Evolutionary conservation across 1,140 invertebrate genomes (phyloP), one percentile per base, ranked within the genome.

Genomic region (Brachionus sp.): DNA sequence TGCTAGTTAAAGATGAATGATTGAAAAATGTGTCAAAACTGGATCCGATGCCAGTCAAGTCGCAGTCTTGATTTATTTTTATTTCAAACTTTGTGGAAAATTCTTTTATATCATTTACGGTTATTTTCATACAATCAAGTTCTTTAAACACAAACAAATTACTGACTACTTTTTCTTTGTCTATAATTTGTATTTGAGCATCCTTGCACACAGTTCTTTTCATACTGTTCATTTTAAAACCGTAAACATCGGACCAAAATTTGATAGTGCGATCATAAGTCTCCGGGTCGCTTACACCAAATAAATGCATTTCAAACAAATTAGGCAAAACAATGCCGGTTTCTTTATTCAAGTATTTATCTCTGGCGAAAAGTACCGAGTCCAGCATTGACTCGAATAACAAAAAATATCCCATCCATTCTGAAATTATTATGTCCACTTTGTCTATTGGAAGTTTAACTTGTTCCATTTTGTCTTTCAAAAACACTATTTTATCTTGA

Each of bases 341-440:
- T 42, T 83, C 86, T 33, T 84, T 82, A 33, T 77, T 84, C 6
- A 89, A 85, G 68, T 86, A 89, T 84, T 86, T 86, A 68, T 88
- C 85, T 53, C 88, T 85, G 3, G 88, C 88, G 82, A 85, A 87
- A 19, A 90, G 66, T 4, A 90, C 88, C 12, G 88, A 87, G 70
- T 90, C 89, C 23, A 90, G 77, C 89, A 90, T 90, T 1, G 87
- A 89, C 84, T 90, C 89, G 86, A 89, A 90, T 66, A 90, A 84
- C 4, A 90, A 84, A 84, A 89, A 89, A 82, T 89, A 90, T 5
- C 89, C 89, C 89, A 90, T 90, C 89, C 89, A 90, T 85, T 90
- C 89, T 2, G 88, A 88, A 29, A 89, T 85, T 16, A 89, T 87
- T 33, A 89, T 84, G 83, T 89, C 89, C 1, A 89, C 88, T 86